These are phyloP conservation scores for Vesta saturnalis DNA, from an alignment of 2,888 invertebrate genomes.

Conservation along the genomic window DNA sequence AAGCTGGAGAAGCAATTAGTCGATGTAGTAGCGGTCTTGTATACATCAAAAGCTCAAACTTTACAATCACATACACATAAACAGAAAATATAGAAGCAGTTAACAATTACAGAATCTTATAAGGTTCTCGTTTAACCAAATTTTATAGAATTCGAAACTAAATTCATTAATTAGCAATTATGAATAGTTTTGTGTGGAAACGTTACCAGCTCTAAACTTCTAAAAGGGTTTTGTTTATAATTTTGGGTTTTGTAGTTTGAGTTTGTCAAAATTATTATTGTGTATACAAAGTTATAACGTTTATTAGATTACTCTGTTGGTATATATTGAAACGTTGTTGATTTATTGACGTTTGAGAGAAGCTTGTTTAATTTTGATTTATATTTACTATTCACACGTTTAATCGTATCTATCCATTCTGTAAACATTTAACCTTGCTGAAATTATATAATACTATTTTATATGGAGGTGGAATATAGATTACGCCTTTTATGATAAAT, in stretches of 20 bases:
- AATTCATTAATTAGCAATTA: background rate
- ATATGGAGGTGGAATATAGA: too few species aligned
- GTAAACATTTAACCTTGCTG: too few species aligned
- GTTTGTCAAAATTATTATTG: background rate
- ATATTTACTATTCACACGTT: background rate
- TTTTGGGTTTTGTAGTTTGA: too few species aligned
- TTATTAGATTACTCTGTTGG: background rate
- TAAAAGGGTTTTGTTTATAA: too few species aligned
- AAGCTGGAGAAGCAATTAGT: background rate
- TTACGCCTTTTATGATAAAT: too few species aligned
- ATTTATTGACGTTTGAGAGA: background rate
- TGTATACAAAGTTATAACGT: background rate
- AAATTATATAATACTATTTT: too few species aligned
- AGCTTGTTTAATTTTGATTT: background rate
- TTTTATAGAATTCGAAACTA: background rate
- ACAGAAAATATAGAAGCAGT: background rate
- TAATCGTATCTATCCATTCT: background rate
- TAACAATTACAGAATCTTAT: background rate
- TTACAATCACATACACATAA: background rate
- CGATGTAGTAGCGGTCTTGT: background rate
- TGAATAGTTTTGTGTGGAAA: background rate
- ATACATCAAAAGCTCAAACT: constrained; percentile 1
- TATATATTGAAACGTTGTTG: background rate
- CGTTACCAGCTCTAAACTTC: too few species aligned
- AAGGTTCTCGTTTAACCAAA: background rate